phyloP scores from a whole-genome alignment of 2,113 vertebrate genomes.

The Ageneiosus marmoratus region DNA sequence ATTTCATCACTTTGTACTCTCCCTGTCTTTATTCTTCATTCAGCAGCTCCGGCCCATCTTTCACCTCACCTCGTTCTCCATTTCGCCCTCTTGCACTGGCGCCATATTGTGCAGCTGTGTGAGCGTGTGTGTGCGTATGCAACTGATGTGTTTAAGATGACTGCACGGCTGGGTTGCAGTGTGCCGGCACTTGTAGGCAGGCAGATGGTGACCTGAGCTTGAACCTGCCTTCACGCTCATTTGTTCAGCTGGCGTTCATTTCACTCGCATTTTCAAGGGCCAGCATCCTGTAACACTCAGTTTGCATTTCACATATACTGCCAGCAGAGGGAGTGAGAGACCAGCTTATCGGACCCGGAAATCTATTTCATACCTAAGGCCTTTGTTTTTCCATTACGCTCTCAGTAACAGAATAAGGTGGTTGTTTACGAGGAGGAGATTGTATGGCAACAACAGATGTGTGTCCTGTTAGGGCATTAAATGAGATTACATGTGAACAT shows the following conservation, averaged over 20 bases:
- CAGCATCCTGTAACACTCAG: slow-evolving; percentile 15
- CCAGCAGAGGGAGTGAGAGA: slow-evolving; percentile 81
- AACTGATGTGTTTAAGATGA: slow-evolving; percentile 75
- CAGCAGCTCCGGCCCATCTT: slow-evolving; percentile 22
- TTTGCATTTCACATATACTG: rapidly evolving
- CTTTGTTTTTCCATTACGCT: neutral
- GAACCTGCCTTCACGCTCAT: slow-evolving; percentile 83
- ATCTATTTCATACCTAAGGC: neutral
- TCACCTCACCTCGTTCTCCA: slow-evolving; percentile 34
- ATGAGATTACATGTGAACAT: neutral
- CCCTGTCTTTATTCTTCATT: slow-evolving; percentile 23
- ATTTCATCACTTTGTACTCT: slow-evolving; percentile 21
- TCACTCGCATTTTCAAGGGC: slow-evolving; percentile 60
- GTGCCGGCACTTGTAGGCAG: slow-evolving; percentile 80
- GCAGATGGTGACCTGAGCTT: slow-evolving; percentile 91
- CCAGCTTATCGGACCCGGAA: slow-evolving; percentile 64
- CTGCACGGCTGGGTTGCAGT: slow-evolving; percentile 75
- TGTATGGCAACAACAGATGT: neutral
- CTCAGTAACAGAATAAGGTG: neutral
- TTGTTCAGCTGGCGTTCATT: slow-evolving; percentile 89
- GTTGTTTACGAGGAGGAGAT: neutral
- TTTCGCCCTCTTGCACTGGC: slow-evolving; percentile 51
- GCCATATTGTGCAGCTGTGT: slow-evolving; percentile 68
- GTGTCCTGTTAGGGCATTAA: neutral
- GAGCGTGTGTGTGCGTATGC: slow-evolving; percentile 44